phyloP scores from a whole-genome alignment of 2,113 vertebrate species.

The Neotragus pygmaeus region DNA sequence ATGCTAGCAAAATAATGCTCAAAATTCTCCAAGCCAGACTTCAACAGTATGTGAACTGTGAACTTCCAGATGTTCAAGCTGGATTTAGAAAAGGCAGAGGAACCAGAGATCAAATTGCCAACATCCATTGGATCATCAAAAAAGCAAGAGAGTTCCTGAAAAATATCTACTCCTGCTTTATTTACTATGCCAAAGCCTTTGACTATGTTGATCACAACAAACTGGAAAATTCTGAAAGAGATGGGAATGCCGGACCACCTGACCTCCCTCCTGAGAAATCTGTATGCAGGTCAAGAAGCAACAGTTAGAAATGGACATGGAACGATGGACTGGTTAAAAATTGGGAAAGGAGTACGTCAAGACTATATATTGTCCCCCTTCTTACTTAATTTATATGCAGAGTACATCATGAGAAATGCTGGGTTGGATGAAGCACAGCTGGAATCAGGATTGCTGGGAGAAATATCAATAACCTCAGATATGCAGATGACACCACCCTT shows the following conservation, averaged over 20 bases:
- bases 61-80: not conserved
- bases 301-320: not conserved
- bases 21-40: not conserved
- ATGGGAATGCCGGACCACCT: not conserved
- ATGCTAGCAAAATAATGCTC: not conserved
- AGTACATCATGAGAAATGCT: not conserved
- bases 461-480: not conserved
- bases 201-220: not conserved
- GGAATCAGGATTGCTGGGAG: not conserved
- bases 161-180: not conserved
- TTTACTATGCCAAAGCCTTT: not conserved
- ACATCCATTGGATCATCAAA: not conserved
- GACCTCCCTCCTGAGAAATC: not conserved
- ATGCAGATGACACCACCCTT: too few relatives aligned
- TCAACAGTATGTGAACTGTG: fast-evolving
- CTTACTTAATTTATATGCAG: not conserved
- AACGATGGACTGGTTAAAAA: not conserved
- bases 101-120: not conserved
- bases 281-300: not conserved
- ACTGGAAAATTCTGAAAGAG: not conserved
- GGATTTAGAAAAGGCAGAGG: not conserved
- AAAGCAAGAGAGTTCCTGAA: fast-evolving
- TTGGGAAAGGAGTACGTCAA: not conserved
- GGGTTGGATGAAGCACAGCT: not conserved
- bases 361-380: not conserved